phyloP scores from a whole-genome alignment of 2,888 invertebrate genomes.

The Meloe dianella region DNA sequence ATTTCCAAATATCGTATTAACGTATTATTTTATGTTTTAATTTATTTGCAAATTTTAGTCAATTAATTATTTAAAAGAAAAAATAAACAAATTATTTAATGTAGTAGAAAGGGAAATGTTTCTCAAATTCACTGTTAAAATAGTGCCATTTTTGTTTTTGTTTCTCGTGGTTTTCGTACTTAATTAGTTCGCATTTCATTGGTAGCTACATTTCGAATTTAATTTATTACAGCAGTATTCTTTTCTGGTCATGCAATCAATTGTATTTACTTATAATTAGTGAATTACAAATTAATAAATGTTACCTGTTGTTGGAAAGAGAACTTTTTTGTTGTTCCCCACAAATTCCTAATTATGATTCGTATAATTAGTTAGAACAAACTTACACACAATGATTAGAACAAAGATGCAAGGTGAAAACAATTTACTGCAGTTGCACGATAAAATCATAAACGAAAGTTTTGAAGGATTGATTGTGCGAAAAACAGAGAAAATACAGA shows the following conservation, averaged over 20 bases:
- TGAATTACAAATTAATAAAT: constrained; percentile 25
- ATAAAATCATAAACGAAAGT: no score
- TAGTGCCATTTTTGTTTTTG: not conserved
- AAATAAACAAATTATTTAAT: no score
- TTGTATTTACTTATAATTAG: constrained; percentile 17
- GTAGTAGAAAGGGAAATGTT: not conserved
- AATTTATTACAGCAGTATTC: constrained; percentile 23
- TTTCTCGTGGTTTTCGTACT: not conserved
- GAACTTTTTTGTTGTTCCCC: no score
- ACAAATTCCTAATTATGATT: no score
- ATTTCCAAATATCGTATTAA: not conserved
- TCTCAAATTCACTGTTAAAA: constrained; percentile 15
- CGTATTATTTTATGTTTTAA: not conserved
- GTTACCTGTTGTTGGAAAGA: constrained; percentile 19
- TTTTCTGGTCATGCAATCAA: constrained; percentile 25
- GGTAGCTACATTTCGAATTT: no score
- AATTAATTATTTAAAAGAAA: not conserved
- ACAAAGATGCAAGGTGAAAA: no score
- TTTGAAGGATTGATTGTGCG: no score
- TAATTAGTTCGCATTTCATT: not conserved
- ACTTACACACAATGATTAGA: no score
- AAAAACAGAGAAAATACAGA: not conserved
- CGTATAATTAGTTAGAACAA: no score
- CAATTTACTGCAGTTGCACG: no score
- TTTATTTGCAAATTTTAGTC: constrained; percentile 14